These are phyloP conservation scores for Teleiodes luculella DNA, from an alignment of 2,888 invertebrate species.

Conservation along the genomic window DNA sequence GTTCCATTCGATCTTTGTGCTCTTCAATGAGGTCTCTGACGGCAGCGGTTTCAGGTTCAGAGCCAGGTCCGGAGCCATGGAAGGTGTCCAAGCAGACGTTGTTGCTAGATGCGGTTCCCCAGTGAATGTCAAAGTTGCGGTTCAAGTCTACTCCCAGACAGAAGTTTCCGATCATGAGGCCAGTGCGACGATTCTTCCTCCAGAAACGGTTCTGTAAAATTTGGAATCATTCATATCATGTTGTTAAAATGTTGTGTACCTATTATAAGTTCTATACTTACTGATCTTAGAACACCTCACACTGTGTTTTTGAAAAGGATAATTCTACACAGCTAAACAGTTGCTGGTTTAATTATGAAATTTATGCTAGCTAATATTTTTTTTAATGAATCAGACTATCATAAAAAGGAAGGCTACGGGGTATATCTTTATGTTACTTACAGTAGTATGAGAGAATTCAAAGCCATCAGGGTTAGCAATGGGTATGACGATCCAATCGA, in stretches of 20 bases:
- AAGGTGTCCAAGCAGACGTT: conserved; percentile 79
- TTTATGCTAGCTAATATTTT: too few species aligned
- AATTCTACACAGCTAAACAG: too few species aligned
- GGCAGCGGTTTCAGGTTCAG: conserved; percentile 81
- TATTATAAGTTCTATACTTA: too few species aligned
- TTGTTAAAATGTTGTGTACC: too few species aligned
- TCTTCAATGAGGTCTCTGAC: conserved; percentile 77
- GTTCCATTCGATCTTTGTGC: conserved; percentile 66
- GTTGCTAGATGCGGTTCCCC: conserved; percentile 76
- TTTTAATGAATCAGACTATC: too few species aligned
- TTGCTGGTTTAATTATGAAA: too few species aligned
- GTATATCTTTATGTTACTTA: background rate
- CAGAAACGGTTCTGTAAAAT: conserved; percentile 74
- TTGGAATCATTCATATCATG: too few species aligned
- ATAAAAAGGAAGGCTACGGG: background rate
- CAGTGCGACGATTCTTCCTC: conserved; percentile 81
- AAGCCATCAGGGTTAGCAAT: conserved; percentile 86
- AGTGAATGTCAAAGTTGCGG: conserved; percentile 84
- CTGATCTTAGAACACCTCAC: too few species aligned
- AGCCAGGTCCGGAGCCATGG: conserved; percentile 80
- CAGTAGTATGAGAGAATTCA: background rate
- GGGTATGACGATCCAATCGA: conserved; percentile 84
- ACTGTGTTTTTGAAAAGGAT: too few species aligned
- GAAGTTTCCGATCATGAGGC: conserved; percentile 32
- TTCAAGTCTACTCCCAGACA: conserved; percentile 87